Percentiles rank a stretch among this genome's conserved stretches.
Conservation (phyloP, 2,888 invertebrate species). For the Clivina fossor region DNA sequence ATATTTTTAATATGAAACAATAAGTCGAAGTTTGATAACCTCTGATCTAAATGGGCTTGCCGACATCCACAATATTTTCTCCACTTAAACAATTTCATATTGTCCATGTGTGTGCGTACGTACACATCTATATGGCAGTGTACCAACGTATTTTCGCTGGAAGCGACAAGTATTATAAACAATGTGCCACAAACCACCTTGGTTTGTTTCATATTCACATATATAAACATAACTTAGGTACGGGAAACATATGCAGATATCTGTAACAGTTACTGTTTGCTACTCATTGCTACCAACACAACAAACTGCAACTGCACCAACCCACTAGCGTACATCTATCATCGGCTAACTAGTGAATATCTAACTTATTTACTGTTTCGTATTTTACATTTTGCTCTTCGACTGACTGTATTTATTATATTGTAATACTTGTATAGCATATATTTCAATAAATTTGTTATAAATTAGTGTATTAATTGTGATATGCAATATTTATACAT, state of each 20-base stretch:
- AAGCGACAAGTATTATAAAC: conserved; percentile 34
- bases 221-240: background rate
- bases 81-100: too few species aligned
- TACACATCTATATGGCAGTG: background rate
- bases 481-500: too few species aligned
- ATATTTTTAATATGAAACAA: too few species aligned
- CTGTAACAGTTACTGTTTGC: conserved; percentile 20
- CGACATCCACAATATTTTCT: too few species aligned
- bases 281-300: conserved; percentile 23
- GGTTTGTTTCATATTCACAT: conserved; percentile 8
- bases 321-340: conserved; percentile 24
- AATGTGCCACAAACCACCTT: conserved; percentile 33
- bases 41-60: conserved; percentile 2
- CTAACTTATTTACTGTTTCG: conserved; percentile 11
- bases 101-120: conserved; percentile 8
- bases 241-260: background rate
- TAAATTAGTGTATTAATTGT: too few species aligned
- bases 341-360: conserved; percentile 21
- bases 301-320: background rate
- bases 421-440: too few species aligned
- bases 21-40: too few species aligned
- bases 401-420: too few species aligned
- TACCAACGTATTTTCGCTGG: conserved; percentile 23
- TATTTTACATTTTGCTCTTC: too few species aligned
- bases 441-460: too few species aligned